A percentile compares a stretch with the other conserved stretches of the same genome.
Evolutionary conservation across 2,888 invertebrate genomes (phyloP).

Genomic region (Trisateles emortualis): DNA sequence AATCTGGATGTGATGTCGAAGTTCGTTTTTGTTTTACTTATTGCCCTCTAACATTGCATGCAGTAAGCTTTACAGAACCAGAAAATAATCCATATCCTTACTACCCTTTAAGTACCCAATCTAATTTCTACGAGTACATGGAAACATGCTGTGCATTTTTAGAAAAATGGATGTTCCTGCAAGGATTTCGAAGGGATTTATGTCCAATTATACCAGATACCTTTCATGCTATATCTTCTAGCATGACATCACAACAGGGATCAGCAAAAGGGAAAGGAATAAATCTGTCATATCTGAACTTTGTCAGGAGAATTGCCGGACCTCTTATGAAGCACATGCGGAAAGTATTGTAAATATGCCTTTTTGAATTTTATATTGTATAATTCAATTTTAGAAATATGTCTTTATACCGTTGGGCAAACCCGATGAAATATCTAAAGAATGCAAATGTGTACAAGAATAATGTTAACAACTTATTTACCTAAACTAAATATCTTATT

Average conservation of each 20-base stretch:
- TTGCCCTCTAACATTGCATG: slow-evolving; percentile 75
- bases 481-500: too few species aligned
- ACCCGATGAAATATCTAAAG: too few species aligned
- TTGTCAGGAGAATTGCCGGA: slow-evolving; percentile 75
- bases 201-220: slow-evolving; percentile 79
- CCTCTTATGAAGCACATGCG: slow-evolving; percentile 76
- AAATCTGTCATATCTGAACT: slow-evolving; percentile 76
- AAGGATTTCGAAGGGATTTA: slow-evolving; percentile 81
- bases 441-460: too few species aligned
- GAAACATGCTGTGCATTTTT: slow-evolving; percentile 66
- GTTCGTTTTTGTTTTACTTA: slow-evolving; percentile 71
- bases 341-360: slow-evolving; percentile 68
- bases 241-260: slow-evolving; percentile 58
- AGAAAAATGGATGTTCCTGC: slow-evolving; percentile 81
- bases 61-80: slow-evolving; percentile 51
- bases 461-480: too few species aligned
- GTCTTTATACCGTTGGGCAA: too few species aligned
- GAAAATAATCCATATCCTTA: slow-evolving; percentile 75
- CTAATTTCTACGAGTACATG: slow-evolving; percentile 66
- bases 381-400: too few species aligned
- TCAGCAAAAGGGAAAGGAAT: slow-evolving; percentile 71
- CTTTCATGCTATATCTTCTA: slow-evolving; percentile 71
- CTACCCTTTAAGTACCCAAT: slow-evolving; percentile 66
- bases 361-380: neutral
- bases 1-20: slow-evolving; percentile 73